Base-by-base conservation (phyloP, 2,888 invertebrate species). In the Octonoba sinensis region DNA sequence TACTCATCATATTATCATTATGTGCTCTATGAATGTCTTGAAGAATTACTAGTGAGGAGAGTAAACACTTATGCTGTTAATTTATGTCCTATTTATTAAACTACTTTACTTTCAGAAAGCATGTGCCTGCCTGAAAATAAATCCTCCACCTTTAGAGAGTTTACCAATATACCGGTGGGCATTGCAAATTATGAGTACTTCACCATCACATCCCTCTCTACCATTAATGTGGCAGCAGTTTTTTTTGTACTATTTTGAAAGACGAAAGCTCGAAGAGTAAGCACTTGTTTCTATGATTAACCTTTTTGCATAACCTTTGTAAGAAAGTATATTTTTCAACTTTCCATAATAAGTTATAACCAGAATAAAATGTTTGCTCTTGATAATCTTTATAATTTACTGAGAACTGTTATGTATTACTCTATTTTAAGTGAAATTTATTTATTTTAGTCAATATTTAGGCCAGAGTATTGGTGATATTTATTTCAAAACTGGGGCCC, bases 171-270 rank as follows among this genome's bases (percentile, higher is more conserved):
- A 93, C 87, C 92, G 94, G 79, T 94, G 93, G 92, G 93, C 93
- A 0, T 93, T 93, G 86, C 92, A 93, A 87, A 92, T 93, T 36
- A 87, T 93, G 49, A 93, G 92, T 85, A 92, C 93, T 75, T 91
- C 92, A 1, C 86, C 91, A 57, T 91, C 91, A 84, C 93, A 94
- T 88, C 92, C 93, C 0, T 88, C 93, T 36, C 89, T 93, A 51
- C 92, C 93, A 0, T 89, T 95, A 15, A 87, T 94, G 1, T 93
- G 93, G 91, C 94, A 95, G 87, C 92, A 93, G 86, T 95, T 95
- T 87, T 94, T 95, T 86, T 89, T 90, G 13, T 89, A 94, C 0
- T 94, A 92, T 87, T 89, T 95, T 73, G 91, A 92, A 59, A 89
- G 93, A 85, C 89, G 92, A 74, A 91, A 92, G 13, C 27, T 24